These are phyloP conservation scores for Vanacampus margaritifer DNA, from an alignment of 2,113 vertebrate genomes.

Conservation along the genomic window DNA sequence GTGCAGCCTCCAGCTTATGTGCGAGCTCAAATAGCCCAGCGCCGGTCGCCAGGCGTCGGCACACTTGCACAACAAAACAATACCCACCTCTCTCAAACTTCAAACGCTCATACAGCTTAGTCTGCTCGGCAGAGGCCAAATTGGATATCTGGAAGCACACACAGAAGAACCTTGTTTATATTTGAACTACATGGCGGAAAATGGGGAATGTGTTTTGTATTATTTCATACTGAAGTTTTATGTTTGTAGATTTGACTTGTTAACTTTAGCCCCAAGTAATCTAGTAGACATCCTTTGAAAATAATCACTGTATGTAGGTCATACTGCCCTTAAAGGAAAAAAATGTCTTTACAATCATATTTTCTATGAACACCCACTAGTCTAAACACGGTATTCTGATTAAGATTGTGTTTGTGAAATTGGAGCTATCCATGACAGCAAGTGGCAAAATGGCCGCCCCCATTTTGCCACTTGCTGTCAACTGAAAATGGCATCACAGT, in stretches of 20 bases:
- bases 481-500: no score
- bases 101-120: constrained; percentile 83
- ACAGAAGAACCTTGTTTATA: neutral
- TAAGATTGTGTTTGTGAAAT: no score
- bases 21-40: constrained; percentile 37
- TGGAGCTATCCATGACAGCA: no score
- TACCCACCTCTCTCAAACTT: constrained; percentile 88
- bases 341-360: no score
- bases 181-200: neutral
- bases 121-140: constrained; percentile 80
- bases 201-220: neutral
- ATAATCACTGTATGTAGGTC: neutral
- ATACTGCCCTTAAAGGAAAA: no score
- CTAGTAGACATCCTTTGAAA: neutral
- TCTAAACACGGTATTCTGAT: no score
- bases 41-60: constrained; percentile 1
- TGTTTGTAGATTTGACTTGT: neutral
- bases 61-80: constrained; percentile 11
- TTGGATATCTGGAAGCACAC: constrained; percentile 79
- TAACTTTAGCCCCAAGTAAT: neutral
- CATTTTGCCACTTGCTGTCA: no score
- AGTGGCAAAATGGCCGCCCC: no score
- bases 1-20: constrained; percentile 12
- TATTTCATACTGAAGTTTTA: neutral
- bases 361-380: no score